Evolutionary conservation across 2,888 invertebrate genomes (phyloP), one percentile per base, ranked within the genome.

Genomic region (Sinohyriopsis cumingii): DNA sequence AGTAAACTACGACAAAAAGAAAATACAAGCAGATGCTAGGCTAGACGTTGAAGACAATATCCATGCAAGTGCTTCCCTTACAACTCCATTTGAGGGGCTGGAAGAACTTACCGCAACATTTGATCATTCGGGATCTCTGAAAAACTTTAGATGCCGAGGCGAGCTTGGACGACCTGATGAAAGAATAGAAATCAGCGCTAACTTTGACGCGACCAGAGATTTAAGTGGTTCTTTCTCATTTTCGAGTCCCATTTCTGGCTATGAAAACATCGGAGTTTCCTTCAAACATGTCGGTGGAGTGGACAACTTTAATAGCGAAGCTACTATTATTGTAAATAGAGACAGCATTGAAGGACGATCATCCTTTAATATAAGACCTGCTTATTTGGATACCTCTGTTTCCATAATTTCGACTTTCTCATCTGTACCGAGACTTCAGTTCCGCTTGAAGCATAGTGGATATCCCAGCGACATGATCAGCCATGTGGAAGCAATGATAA

Each of bases 31-130:
- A 56, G 59, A 65, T 33, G 61, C 57, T 57, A 57, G 53, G 15
- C 53, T 66, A 1, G 68, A 64, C 6, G 7, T 67, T 19, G 45
- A 15, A 22, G 67, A 68, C 18, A 53, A 45, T 28, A 71, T 60
- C 22, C 70, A 71, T 15, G 75, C 79, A 9, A 69, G 76, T 20
- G 25, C 78, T 15, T 71, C 65, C 22, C 28, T 82, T 7, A 68
- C 67, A 7, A 79, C 82, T 55, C 82, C 82, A 33, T 79, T 79
- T 33, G 63, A 69, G 28, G 69, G 68, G 20, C 75, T 71, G 33
- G 72, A 75, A 61, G 69, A 80, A 54, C 66, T 74, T 0, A 72
- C 72, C 28, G 59, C 76, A 2, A 65, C 67, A 9, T 76, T 83
- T 63, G 71, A 76, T 2, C 80, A 84, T 62, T 69, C 69, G 12